Evolutionary conservation across 2,888 invertebrate species (phyloP).

Genomic region (Drosophila parthenogenetica): DNA sequence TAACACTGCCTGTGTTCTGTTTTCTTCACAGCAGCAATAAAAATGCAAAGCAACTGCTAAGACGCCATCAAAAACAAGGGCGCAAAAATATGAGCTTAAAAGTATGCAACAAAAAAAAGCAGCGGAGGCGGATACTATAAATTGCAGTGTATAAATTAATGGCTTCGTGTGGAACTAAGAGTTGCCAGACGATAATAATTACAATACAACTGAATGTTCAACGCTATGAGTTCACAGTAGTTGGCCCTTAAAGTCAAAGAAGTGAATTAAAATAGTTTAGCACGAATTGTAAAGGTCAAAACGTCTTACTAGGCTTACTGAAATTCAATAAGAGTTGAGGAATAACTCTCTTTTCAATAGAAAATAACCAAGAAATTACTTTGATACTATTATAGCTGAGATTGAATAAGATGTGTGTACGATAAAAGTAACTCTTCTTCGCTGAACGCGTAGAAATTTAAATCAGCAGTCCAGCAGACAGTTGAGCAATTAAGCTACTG

Average conservation of each 20-base stretch:
- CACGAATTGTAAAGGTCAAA: too few species aligned
- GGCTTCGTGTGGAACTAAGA: conserved; percentile 30
- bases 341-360: too few species aligned
- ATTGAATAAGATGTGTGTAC: too few species aligned
- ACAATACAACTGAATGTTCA: background rate
- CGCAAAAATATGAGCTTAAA: conserved; percentile 62
- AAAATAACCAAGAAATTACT: too few species aligned
- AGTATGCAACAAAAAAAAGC: conserved; percentile 65
- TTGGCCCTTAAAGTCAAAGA: background rate
- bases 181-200: background rate
- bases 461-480: conserved; percentile 39
- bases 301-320: too few species aligned
- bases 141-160: conserved; percentile 61
- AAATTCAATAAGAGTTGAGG: too few species aligned
- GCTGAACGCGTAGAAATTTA: conserved; percentile 38
- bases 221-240: background rate
- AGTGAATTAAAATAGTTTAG: background rate
- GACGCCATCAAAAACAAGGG: conserved; percentile 52
- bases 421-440: too few species aligned
- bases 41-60: conserved; percentile 36
- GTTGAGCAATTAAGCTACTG: conserved; percentile 71
- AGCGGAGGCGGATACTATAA: conserved; percentile 75
- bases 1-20: background rate
- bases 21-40: conserved; percentile 43
- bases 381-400: too few species aligned